These are phyloP conservation scores for Cerastis leucographa DNA, from an alignment of 2,888 invertebrate genomes.

Conservation along the genomic window DNA sequence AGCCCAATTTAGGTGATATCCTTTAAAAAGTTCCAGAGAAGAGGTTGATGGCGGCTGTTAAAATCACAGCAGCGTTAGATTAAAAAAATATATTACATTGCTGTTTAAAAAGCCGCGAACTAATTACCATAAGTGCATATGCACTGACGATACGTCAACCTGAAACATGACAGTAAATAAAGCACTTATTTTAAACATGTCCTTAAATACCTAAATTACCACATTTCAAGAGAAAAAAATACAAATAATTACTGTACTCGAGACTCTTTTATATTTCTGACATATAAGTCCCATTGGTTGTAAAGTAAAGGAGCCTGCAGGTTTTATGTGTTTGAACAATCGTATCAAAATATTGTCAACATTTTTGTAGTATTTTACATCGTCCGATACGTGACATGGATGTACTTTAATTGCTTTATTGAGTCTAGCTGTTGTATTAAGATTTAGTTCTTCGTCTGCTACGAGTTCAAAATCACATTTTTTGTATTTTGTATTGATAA, in stretches of 20 bases:
- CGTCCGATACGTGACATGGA: no score
- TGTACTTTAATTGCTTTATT: no score
- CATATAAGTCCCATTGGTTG: constrained; percentile 14
- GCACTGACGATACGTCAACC: not conserved
- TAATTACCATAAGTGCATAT: constrained; percentile 20
- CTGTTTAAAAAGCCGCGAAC: not conserved
- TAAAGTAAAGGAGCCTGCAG: constrained; percentile 21
- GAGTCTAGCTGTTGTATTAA: no score
- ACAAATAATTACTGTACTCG: constrained; percentile 22
- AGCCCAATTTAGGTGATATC: no score
- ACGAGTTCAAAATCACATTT: no score
- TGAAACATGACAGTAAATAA: constrained; percentile 37
- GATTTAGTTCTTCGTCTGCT: no score
- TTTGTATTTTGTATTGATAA: no score
- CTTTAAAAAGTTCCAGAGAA: not conserved
- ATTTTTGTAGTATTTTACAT: not conserved
- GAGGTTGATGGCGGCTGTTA: not conserved
- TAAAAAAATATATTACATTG: not conserved
- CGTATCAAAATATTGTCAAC: not conserved
- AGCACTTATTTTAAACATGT: constrained; percentile 58
- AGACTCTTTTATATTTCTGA: constrained; percentile 32
- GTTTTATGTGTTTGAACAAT: not conserved
- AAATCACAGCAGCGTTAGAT: not conserved
- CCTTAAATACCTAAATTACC: constrained; percentile 43
- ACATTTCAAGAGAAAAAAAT: constrained; percentile 34